Evolutionary conservation across 2,113 vertebrate species (phyloP).

Genomic region (Dissostichus mawsoni): DNA sequence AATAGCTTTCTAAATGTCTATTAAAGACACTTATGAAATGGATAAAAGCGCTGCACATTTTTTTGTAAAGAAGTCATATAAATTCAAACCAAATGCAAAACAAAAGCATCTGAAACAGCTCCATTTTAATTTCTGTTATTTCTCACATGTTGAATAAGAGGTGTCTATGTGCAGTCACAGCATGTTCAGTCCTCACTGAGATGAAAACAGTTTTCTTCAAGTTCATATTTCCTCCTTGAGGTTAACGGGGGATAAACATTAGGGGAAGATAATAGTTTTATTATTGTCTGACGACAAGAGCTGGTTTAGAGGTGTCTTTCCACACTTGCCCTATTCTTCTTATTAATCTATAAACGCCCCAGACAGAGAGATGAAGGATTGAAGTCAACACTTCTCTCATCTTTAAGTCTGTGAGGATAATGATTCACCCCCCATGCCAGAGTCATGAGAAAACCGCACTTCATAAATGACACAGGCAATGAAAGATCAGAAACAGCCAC

Average conservation of each 20-base stretch:
- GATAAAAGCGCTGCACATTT: not conserved
- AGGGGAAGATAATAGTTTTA: conserved; percentile 17
- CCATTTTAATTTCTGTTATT: not conserved
- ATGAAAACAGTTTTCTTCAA: conserved; percentile 12
- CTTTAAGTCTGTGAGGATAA: conserved; percentile 53
- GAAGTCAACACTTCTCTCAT: conserved; percentile 37
- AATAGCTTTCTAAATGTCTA: too few relatives aligned
- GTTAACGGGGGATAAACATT: conserved; percentile 2
- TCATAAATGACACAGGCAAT: conserved; percentile 44
- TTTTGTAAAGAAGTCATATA: not conserved
- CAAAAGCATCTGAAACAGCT: not conserved
- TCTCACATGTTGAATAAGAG: not conserved
- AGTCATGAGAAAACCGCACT: conserved; percentile 54
- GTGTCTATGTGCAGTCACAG: not conserved
- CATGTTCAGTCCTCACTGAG: not conserved
- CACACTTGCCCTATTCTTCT: conserved; percentile 23
- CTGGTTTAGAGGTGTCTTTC: conserved; percentile 10
- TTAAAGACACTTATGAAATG: not conserved
- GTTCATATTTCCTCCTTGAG: conserved; percentile 18
- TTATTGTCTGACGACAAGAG: conserved; percentile 11
- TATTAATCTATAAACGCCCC: conserved; percentile 25
- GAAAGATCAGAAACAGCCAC: conserved; percentile 34
- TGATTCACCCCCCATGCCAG: conserved; percentile 11
- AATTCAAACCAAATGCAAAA: not conserved
- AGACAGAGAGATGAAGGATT: conserved; percentile 28